Evolutionary conservation across 2,888 invertebrate genomes (phyloP).

Genomic region (Schizaphis graminum): DNA sequence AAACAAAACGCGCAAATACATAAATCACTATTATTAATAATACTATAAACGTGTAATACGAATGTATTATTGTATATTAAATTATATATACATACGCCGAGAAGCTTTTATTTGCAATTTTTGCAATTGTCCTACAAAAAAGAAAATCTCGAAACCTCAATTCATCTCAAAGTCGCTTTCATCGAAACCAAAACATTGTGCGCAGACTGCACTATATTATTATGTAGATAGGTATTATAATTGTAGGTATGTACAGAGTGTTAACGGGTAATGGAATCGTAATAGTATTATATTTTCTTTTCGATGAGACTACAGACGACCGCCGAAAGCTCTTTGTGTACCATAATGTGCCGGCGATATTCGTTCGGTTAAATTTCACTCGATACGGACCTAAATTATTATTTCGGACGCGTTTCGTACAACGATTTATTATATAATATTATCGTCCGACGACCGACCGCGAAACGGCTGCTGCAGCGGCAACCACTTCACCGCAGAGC

Average conservation of each 20-base stretch:
- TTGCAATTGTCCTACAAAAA: neutral
- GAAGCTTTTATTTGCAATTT: neutral
- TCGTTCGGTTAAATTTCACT: neutral
- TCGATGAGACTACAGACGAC: neutral
- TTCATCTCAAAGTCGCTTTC: neutral
- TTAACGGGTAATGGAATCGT: neutral
- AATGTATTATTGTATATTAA: neutral
- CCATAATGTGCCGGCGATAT: neutral
- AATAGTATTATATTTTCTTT: neutral
- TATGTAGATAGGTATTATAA: neutral
- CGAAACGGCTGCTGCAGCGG: neutral
- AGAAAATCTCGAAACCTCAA: constrained; percentile 16
- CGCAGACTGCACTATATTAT: neutral
- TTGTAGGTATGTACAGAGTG: neutral
- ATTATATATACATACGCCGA: neutral
- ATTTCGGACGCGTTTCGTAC: neutral
- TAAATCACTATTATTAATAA: neutral
- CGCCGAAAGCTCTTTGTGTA: neutral
- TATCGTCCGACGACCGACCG: neutral
- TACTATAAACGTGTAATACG: neutral
- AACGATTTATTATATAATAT: neutral
- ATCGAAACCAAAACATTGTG: neutral
- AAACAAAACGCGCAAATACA: neutral
- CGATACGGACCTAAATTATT: neutral
- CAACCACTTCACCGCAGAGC: neutral